Percentiles rank a stretch among this genome's conserved stretches.
Conservation (phyloP, 2,113 vertebrate species). For the Mastomys coucha region DNA sequence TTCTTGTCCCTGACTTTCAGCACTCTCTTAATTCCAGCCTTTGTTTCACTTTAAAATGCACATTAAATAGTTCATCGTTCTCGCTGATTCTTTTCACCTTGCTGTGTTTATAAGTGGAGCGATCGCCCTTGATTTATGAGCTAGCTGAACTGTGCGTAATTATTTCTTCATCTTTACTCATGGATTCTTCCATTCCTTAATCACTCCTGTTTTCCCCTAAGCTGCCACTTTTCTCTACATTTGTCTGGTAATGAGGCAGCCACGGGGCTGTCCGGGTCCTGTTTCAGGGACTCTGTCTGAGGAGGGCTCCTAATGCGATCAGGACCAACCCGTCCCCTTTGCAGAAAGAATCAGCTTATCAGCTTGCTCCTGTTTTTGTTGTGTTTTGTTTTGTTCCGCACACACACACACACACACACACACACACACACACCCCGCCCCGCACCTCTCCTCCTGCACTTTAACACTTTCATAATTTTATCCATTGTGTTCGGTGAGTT, state of each 20-base stretch:
- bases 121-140: conserved; percentile 73
- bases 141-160: conserved; percentile 65
- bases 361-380: not conserved
- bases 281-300: not conserved
- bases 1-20: not conserved
- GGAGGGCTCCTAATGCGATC: conserved; percentile 6
- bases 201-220: conserved; percentile 71
- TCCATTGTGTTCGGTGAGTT: not conserved
- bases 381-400: not conserved
- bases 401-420: no score
- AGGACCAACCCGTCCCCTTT: not conserved
- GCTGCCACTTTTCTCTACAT: conserved; percentile 68
- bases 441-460: not conserved
- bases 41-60: conserved; percentile 54
- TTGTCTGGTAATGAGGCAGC: conserved; percentile 62
- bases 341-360: not conserved
- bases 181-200: conserved; percentile 65
- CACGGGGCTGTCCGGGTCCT: not conserved
- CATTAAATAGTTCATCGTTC: conserved; percentile 44
- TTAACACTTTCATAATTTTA: conserved; percentile 52
- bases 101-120: conserved; percentile 63
- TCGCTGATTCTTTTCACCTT: conserved; percentile 53
- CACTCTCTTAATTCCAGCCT: conserved; percentile 30
- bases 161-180: conserved; percentile 78
- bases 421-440: no score